A percentile compares a stretch with the other conserved stretches of the same genome.
Conservation (phyloP, 1,140 invertebrate species). For the Colletes gigas region DNA sequence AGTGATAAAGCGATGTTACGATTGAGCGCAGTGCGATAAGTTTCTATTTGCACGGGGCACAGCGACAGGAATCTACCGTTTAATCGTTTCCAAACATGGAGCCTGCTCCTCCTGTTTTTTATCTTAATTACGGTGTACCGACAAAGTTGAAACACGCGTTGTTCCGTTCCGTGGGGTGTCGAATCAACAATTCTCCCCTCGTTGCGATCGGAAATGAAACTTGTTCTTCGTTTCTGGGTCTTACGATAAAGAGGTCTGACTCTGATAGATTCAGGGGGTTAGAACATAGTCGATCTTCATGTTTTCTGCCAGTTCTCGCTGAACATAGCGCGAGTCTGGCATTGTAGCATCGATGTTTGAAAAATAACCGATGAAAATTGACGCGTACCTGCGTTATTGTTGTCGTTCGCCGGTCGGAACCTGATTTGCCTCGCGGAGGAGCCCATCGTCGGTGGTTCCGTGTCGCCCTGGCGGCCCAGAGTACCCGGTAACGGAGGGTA, state of each 20-base stretch:
- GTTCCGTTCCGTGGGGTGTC: too few species aligned
- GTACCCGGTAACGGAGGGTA: constrained; percentile 64
- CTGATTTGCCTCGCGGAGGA: constrained; percentile 57
- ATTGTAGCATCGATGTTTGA: too few species aligned
- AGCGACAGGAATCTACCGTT: neutral
- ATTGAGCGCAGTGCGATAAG: neutral
- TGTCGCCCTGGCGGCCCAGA: constrained; percentile 60
- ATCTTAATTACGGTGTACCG: neutral
- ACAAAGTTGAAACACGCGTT: too few species aligned
- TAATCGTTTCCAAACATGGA: neutral
- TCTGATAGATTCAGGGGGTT: too few species aligned
- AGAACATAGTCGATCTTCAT: too few species aligned
- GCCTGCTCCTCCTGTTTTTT: too few species aligned
- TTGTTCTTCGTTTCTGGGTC: too few species aligned
- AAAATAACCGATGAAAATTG: too few species aligned
- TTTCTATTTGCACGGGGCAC: neutral
- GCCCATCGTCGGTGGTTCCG: constrained; percentile 46
- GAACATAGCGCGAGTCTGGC: too few species aligned
- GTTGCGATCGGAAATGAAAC: too few species aligned
- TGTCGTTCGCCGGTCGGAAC: constrained; percentile 58
- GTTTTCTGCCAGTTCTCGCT: too few species aligned
- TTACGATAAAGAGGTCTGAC: too few species aligned
- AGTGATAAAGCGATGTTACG: constrained; percentile 40
- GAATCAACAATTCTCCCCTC: neutral
- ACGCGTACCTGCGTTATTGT: constrained; percentile 64